phyloP scores from a whole-genome alignment of 1,140 invertebrate species.

The Lucilia sericata region DNA sequence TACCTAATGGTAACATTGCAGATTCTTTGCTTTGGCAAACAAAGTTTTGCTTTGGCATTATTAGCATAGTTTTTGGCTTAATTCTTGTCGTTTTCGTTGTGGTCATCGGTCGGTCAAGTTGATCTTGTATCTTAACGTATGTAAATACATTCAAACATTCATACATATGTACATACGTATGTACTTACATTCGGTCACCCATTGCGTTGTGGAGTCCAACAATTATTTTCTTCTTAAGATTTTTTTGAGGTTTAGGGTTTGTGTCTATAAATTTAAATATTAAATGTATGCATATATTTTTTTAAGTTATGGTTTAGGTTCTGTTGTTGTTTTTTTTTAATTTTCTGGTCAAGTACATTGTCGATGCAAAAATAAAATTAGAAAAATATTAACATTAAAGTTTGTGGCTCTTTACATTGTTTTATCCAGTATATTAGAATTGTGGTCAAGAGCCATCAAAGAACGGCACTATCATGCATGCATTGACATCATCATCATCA shows the following conservation, averaged over 20 bases:
- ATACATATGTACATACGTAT: not conserved
- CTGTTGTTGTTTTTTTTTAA: not conserved
- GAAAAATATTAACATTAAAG: not conserved
- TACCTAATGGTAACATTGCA: conserved; percentile 13
- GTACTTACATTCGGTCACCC: not conserved
- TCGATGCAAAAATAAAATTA: not conserved
- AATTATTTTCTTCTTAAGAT: not conserved
- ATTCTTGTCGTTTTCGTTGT: not conserved
- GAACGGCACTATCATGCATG: not conserved
- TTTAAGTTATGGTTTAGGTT: not conserved
- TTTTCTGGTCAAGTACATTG: conserved; percentile 13
- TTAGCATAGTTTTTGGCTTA: conserved; percentile 26
- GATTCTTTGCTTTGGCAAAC: conserved; percentile 26
- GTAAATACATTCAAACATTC: not conserved
- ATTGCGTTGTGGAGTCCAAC: not conserved
- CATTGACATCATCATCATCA: not conserved
- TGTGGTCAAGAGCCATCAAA: conserved; percentile 19
- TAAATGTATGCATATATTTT: not conserved
- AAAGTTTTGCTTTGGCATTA: not conserved
- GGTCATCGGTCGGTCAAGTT: conserved; percentile 26
- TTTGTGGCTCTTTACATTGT: not conserved
- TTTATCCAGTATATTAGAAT: not conserved
- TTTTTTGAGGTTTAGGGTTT: conserved; percentile 7
- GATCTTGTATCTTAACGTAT: conserved; percentile 32
- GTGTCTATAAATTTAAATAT: not conserved